These are phyloP conservation scores for Rhynchomys soricoides DNA, from an alignment of 2,113 vertebrate genomes.

Conservation along the genomic window DNA sequence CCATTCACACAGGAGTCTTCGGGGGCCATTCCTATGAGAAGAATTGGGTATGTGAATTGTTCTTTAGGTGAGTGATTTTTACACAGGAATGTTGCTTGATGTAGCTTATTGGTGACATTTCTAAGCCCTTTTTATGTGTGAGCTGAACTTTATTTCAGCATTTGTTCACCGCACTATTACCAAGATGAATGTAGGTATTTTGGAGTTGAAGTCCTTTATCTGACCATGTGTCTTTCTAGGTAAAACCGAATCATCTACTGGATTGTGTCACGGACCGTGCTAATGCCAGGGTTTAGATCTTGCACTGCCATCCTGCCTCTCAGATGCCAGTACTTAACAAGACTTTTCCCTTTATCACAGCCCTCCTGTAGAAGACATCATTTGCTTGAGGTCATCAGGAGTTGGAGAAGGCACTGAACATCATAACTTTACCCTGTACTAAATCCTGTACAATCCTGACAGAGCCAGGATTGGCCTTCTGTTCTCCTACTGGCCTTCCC, in stretches of 20 bases:
- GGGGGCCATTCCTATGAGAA: not conserved
- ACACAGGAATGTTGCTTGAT: not conserved
- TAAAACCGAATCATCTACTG: not conserved
- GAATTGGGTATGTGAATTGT: not conserved
- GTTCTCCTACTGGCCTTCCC: not conserved
- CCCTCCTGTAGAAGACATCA: not conserved
- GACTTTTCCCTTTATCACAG: not conserved
- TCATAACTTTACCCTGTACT: not conserved
- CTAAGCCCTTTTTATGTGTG: not conserved
- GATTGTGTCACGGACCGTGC: not conserved
- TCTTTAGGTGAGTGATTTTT: not conserved
- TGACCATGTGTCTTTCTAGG: not conserved
- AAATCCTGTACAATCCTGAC: too few species aligned
- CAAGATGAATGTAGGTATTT: not conserved
- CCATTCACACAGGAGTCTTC: not conserved
- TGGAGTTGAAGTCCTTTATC: not conserved
- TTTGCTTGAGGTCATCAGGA: not conserved
- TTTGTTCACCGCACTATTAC: not conserved
- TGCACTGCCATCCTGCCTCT: not conserved
- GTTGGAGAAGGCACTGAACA: not conserved
- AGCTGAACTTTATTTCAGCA: not conserved
- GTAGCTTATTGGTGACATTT: not conserved
- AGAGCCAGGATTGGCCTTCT: not conserved
- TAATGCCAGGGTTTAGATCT: not conserved
- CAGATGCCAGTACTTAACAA: too few species aligned